phyloP scores from a whole-genome alignment of 2,113 vertebrate species.

The Nipponia nippon region DNA sequence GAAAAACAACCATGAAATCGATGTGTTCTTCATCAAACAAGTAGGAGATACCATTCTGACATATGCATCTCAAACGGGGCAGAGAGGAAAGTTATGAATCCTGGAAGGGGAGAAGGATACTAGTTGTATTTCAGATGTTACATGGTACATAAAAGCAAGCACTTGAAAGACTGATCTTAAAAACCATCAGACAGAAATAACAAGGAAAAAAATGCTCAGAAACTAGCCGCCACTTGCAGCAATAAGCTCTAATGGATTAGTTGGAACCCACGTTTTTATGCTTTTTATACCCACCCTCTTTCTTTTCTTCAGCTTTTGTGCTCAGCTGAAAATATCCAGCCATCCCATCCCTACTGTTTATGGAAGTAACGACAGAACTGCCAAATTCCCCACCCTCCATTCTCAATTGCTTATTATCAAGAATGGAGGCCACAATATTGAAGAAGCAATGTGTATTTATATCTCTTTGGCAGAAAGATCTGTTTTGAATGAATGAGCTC shows the following conservation, averaged over 20 bases:
- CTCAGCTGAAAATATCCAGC: neutral
- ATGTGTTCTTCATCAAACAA: accelerated
- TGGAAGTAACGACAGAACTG: neutral
- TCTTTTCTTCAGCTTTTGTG: neutral
- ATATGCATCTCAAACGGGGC: accelerated
- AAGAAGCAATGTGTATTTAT: neutral
- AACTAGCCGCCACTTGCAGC: neutral
- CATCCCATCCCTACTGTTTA: neutral
- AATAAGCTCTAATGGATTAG: neutral
- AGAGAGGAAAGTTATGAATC: accelerated
- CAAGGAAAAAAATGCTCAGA: neutral
- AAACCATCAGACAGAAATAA: neutral
- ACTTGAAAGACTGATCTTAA: neutral
- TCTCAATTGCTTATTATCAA: neutral
- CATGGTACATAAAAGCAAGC: accelerated
- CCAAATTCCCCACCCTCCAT: slow-evolving; percentile 18
- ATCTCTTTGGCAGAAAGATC: neutral
- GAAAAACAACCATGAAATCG: neutral
- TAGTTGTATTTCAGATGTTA: neutral
- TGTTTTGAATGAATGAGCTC: neutral
- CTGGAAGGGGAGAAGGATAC: neutral
- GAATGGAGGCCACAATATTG: neutral
- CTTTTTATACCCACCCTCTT: neutral
- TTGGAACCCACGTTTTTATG: neutral
- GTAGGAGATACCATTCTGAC: accelerated